Base-by-base conservation (phyloP, 2,888 invertebrate genomes). In the Campoplex nolae region DNA sequence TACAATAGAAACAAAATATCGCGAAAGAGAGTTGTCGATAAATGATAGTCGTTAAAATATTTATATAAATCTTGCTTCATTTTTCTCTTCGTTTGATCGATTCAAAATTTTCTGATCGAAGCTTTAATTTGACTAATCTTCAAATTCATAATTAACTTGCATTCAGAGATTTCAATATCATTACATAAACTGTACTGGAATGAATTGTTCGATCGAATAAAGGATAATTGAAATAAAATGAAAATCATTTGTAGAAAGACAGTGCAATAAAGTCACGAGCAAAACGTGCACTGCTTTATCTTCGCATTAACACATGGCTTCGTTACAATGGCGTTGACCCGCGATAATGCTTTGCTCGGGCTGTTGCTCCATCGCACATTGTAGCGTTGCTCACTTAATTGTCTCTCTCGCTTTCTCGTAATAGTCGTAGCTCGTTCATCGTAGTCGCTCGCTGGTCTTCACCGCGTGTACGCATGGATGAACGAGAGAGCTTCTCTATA, bases 281-380 rank as follows among this genome's bases (percentile, higher is more conserved):
- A 81, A 23, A 85, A 54, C 38, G 74, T 74, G 78, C 77, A 82
- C 16, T 78, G 88, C 84, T 90, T 91, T 90, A 91, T 91, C 90
- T 89, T 79, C 84, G 89, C 86, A 90, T 91, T 91, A 90, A 90
- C 90, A 90, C 90, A 88, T 89, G 90, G 90, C 90, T 90, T 91
- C 88, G 88, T 88, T 88, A 89, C 87, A 89, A 88, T 86, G 86
- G 86, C 85, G 86, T 84, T 82, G 85, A 88, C 82, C 86, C 88
- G 0, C 23, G 89, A 91, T 90, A 90, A 89, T 87, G 88, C 88
- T 89, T 89, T 85, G 85, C 88, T 89, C 48, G 67, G 82, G 82
- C 6, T 73, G 77, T 74, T 70, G 83, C 68, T 65, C 77, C 74
- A 67, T 74, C 71, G 74, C 51, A 62, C 82, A 78, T 48, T 45